Base-by-base conservation (phyloP, 2,888 invertebrate genomes). In the Buathra laborator region DNA sequence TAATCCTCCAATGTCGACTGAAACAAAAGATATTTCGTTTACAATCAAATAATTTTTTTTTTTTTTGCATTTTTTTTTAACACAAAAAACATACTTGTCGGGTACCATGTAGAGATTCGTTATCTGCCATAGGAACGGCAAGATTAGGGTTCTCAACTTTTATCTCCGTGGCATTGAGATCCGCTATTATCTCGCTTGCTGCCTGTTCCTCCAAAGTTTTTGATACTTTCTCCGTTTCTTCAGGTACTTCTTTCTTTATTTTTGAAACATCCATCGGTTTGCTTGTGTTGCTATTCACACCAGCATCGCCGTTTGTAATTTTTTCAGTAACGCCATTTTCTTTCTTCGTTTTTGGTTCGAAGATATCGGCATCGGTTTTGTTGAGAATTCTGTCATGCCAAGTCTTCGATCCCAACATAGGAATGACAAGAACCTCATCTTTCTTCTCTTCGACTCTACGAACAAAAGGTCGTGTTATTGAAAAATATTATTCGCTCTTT, bases 191-290 rank as follows among this genome's bases (percentile, higher is more conserved):
- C 94, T 98, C 97, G 85, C 96, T 94, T 0, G 96, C 96, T 24
- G 97, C 98, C 92, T 96, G 95, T 92, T 97, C 96, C 82, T 98
- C 97, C 81, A 96, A 90, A 2, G 95, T 94, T 87, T 94, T 88
- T 76, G 88, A 79, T 74, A 68, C 32, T 32, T 86, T 76, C 24
- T 84, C 84, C 1, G 81, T 75, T 56, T 86, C 86, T 7, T 86
- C 86, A 3, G 51, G 3, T 67, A 87, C 76, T 86, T 92, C 92
- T 56, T 85, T 81, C 86, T 93, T 90, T 66, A 91, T 88, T 44
- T 85, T 68, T 14, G 84, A 84, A 24, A 81, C 53, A 51, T 89
- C 88, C 70, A 83, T 77, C 12, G 70, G 67, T 59, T 24, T 64
- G 19, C 64, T 29, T 19, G 71, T 24, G 56, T 81, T 84, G 2